These are phyloP conservation scores for Druon quercuslanigerum DNA, from an alignment of 1,140 invertebrate genomes.

Conservation along the genomic window DNA sequence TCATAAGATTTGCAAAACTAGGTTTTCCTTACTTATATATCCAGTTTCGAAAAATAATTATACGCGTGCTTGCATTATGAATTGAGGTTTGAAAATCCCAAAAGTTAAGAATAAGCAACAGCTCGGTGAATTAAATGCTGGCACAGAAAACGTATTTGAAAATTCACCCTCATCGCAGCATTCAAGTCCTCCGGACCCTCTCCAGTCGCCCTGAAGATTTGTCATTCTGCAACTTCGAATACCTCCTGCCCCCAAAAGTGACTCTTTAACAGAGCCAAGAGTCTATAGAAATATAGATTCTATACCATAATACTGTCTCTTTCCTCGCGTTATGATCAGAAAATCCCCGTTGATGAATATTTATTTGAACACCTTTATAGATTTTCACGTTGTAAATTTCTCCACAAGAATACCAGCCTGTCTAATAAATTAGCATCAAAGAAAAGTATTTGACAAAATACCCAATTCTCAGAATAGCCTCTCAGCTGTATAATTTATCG, in stretches of 20 bases:
- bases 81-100: background rate
- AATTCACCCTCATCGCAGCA: slow-evolving; percentile 42
- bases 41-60: too few species aligned
- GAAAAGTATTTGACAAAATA: background rate
- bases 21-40: too few species aligned
- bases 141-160: slow-evolving; percentile 2
- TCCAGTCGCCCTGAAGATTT: slow-evolving; percentile 41
- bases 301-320: background rate
- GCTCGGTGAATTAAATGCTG: background rate
- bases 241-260: background rate
- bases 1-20: too few species aligned
- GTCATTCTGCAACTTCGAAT: background rate
- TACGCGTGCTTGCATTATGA: too few species aligned
- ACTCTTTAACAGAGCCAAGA: too few species aligned
- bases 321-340: background rate
- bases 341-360: slow-evolving; percentile 21
- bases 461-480: too few species aligned
- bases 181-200: slow-evolving; percentile 48
- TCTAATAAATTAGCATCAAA: slow-evolving; percentile 17
- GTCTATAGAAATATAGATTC: background rate
- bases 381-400: slow-evolving; percentile 21
- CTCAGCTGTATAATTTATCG: too few species aligned
- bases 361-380: slow-evolving; percentile 18
- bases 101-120: background rate
- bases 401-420: slow-evolving; percentile 3